Conservation (phyloP, 2,888 invertebrate species). For the Ormyrus labotus region DNA sequence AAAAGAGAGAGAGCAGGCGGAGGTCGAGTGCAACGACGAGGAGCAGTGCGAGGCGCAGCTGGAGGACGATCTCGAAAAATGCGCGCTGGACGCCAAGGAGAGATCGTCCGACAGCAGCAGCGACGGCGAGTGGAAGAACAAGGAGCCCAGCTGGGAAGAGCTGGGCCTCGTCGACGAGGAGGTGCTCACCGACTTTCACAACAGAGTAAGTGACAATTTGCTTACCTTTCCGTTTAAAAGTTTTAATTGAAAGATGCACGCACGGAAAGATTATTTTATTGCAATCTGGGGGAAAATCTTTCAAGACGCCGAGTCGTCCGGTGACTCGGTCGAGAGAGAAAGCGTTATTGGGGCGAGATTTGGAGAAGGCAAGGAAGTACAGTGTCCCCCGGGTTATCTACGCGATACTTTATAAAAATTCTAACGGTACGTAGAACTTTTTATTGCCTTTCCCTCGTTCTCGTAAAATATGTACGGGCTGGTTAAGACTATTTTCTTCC, state of each 20-base stretch:
- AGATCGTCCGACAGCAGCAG: conserved; percentile 59
- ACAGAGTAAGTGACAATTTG: conserved; percentile 78
- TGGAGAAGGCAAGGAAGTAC: too few species aligned
- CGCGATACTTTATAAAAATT: too few species aligned
- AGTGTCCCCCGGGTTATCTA: too few species aligned
- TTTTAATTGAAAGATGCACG: too few species aligned
- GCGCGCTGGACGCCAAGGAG: conserved; percentile 51
- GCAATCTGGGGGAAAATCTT: too few species aligned
- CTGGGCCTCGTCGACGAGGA: conserved; percentile 80
- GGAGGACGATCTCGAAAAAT: conserved; percentile 51
- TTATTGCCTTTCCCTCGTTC: too few species aligned
- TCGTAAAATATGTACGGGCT: conserved; percentile 13
- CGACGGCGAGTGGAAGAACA: conserved; percentile 59
- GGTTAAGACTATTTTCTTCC: conserved; percentile 11
- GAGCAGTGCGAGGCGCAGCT: not conserved
- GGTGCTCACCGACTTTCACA: conserved; percentile 82
- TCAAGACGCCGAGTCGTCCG: too few species aligned
- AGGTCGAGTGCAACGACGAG: not conserved
- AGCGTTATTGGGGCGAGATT: too few species aligned
- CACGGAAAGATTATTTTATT: too few species aligned
- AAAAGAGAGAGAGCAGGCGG: conserved; percentile 10
- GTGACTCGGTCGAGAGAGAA: too few species aligned
- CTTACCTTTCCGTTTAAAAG: not conserved
- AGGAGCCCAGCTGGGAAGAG: conserved; percentile 79
- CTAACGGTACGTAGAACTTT: too few species aligned